These are phyloP conservation scores for Clarias fuscus DNA, from an alignment of 2,797 vertebrate species.

Conservation along the genomic window DNA sequence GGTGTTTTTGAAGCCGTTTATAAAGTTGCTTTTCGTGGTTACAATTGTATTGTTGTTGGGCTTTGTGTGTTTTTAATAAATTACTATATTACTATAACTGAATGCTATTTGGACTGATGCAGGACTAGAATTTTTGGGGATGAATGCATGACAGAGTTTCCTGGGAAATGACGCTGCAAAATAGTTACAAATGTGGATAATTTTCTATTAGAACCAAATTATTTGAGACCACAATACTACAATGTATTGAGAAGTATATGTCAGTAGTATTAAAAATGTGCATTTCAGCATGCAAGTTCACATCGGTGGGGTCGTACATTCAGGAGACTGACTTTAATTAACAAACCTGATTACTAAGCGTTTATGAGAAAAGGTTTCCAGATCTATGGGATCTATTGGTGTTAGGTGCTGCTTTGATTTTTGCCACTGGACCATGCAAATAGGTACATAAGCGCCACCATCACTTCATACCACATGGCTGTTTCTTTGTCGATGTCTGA, in stretches of 20 bases:
- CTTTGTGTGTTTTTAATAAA: background rate
- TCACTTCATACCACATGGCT: background rate
- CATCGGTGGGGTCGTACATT: background rate
- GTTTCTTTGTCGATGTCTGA: background rate
- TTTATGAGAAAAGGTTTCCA: background rate
- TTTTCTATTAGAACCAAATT: background rate
- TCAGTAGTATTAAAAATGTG: background rate
- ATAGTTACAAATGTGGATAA: background rate
- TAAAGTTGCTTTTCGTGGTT: background rate
- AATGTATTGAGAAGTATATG: background rate
- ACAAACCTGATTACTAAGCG: background rate
- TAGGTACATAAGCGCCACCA: too few relatives aligned
- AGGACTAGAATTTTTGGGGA: background rate
- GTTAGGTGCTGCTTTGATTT: constrained; percentile 3
- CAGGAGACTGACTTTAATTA: background rate
- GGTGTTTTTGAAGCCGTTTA: background rate
- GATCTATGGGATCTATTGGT: background rate
- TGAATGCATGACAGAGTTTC: background rate
- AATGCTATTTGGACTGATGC: background rate
- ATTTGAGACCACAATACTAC: background rate
- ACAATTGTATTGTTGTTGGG: background rate
- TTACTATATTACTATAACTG: background rate
- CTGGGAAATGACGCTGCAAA: too few relatives aligned
- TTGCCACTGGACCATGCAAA: background rate
- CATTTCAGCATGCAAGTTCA: background rate